These are phyloP conservation scores for Dipodomys ordii DNA, from an alignment of 2,113 vertebrate species.

Conservation along the genomic window DNA sequence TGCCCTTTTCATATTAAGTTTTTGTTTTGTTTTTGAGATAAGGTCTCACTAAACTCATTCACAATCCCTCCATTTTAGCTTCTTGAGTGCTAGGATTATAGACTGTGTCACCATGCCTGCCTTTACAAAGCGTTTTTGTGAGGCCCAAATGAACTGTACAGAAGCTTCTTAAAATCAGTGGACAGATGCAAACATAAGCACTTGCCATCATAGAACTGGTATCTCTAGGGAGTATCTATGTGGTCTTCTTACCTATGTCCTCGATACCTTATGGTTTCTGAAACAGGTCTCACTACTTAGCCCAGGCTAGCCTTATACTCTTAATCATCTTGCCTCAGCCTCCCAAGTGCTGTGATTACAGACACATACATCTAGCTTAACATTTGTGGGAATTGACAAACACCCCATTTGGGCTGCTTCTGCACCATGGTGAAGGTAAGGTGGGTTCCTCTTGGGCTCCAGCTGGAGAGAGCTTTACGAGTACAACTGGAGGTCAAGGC, in stretches of 20 bases:
- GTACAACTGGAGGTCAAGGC: background rate
- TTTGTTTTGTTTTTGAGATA: background rate
- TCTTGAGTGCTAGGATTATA: background rate
- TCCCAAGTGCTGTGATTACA: no score
- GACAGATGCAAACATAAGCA: background rate
- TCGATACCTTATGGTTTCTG: no score
- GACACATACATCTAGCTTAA: background rate
- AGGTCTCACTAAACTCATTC: background rate
- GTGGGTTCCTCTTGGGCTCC: background rate
- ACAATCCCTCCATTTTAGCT: background rate
- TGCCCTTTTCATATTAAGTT: no score
- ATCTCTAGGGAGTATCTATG: background rate
- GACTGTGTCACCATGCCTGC: background rate
- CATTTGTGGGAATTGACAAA: background rate
- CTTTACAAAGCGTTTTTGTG: background rate
- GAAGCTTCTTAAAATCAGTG: background rate
- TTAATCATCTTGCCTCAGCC: no score
- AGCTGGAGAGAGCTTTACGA: background rate
- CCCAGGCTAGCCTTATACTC: no score
- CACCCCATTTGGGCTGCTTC: background rate
- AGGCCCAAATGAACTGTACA: background rate
- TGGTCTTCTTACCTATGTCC: background rate
- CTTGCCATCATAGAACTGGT: background rate
- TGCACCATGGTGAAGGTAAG: background rate
- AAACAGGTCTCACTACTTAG: no score